Evolutionary conservation across 1,140 invertebrate species (phyloP).

Genomic region (Bombus confusus): DNA sequence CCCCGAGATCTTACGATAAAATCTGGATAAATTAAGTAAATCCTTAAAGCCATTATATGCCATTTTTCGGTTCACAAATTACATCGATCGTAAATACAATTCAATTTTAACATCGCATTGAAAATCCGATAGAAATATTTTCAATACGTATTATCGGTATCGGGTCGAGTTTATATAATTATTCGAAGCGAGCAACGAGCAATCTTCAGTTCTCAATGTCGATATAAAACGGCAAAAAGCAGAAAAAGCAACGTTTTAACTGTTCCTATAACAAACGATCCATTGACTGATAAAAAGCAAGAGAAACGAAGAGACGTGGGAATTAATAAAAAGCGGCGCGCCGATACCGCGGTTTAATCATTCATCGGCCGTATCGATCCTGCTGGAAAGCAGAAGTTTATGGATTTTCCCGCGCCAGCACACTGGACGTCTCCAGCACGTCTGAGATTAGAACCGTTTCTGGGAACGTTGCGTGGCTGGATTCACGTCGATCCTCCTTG

Average conservation of each 20-base stretch:
- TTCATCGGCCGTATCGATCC: slow-evolving; percentile 25
- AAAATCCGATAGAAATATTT: not conserved
- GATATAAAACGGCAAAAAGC: not conserved
- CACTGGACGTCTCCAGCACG: slow-evolving; percentile 37
- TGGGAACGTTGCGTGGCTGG: slow-evolving; percentile 44
- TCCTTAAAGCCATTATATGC: not conserved
- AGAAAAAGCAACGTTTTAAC: not conserved
- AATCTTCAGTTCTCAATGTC: not conserved
- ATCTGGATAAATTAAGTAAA: not conserved
- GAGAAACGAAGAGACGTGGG: not conserved
- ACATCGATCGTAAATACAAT: not conserved
- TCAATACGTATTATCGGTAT: not conserved
- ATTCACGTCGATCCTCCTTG: slow-evolving; percentile 52
- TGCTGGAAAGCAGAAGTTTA: slow-evolving; percentile 40
- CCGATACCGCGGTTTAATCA: slow-evolving; percentile 37
- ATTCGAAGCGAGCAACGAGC: not conserved
- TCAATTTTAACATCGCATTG: not conserved
- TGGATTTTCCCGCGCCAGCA: slow-evolving; percentile 33
- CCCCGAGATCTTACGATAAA: not conserved
- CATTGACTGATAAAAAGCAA: not conserved
- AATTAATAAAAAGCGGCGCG: slow-evolving; percentile 11
- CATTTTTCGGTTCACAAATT: not conserved
- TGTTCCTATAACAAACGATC: not conserved
- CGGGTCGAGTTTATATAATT: not conserved
- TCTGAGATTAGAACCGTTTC: slow-evolving; percentile 65